These are phyloP conservation scores for Diplolepis rosae DNA, from an alignment of 2,888 invertebrate species.

Conservation along the genomic window DNA sequence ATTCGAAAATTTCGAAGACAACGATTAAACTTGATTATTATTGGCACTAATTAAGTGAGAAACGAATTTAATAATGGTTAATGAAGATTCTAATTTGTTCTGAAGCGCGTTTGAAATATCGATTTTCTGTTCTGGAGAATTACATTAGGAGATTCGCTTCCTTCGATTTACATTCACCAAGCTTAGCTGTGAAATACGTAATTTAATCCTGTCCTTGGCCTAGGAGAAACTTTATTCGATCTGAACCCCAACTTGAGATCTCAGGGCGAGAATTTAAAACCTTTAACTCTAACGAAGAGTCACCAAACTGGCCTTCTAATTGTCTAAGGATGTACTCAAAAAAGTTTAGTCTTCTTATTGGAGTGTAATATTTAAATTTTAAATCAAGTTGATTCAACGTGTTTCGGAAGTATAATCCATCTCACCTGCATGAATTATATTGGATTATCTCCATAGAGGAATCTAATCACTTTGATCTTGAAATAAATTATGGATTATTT, in stretches of 20 bases:
- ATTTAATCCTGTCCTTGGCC: constrained; percentile 30
- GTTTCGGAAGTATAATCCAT: not conserved
- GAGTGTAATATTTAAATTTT: not conserved
- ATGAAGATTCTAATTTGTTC: not conserved
- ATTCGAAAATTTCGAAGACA: not conserved
- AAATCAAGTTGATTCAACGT: not conserved
- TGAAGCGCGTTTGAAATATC: not conserved
- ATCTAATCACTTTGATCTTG: not conserved
- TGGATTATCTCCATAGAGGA: not conserved
- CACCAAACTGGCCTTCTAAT: not conserved
- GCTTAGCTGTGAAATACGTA: not conserved
- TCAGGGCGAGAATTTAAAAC: not conserved
- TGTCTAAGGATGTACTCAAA: constrained; percentile 2
- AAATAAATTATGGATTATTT: not conserved
- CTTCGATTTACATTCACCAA: constrained; percentile 11
- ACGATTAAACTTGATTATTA: not conserved
- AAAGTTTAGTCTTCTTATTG: not conserved
- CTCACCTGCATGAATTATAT: not conserved
- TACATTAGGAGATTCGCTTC: not conserved
- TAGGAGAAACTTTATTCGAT: constrained; percentile 21
- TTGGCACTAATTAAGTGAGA: not conserved
- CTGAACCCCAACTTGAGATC: constrained; percentile 10
- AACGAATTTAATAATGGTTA: not conserved
- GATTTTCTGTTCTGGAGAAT: not conserved
- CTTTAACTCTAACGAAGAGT: constrained; percentile 7